Percentiles rank a stretch among this genome's conserved stretches.
phyloP scores from a whole-genome alignment of 92 coral and sea anemone genomes.

The Desmophyllum pertusum region DNA sequence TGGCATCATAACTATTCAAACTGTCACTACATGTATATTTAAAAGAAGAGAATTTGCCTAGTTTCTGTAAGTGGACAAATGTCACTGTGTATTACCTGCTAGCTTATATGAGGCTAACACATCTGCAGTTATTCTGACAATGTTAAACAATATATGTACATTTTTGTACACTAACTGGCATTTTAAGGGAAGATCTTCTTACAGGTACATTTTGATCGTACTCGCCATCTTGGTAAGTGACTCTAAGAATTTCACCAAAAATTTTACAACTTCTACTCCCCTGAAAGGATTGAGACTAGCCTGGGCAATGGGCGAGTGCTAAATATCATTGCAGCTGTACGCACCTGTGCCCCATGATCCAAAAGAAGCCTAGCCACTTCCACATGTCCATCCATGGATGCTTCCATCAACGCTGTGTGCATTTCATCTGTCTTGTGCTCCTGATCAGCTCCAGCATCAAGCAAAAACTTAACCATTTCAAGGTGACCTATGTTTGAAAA shows the following conservation, averaged over 20 bases:
- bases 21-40: too few species aligned
- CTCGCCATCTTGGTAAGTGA: too few species aligned
- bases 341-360: slow-evolving; percentile 99
- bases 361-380: slow-evolving; percentile 94
- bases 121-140: background rate
- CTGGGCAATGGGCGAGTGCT: too few species aligned
- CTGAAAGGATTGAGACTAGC: too few species aligned
- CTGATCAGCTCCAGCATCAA: slow-evolving; percentile 99
- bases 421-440: slow-evolving; percentile 99
- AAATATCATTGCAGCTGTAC: too few species aligned
- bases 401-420: slow-evolving; percentile 99
- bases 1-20: background rate
- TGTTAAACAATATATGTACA: background rate
- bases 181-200: background rate
- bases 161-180: too few species aligned
- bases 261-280: too few species aligned
- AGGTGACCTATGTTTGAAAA: slow-evolving; percentile 73
- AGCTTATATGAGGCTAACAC: too few species aligned
- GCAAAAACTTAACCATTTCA: slow-evolving; percentile 95
- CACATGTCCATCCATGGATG: slow-evolving; percentile 99
- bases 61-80: background rate
- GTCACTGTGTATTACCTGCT: too few species aligned
- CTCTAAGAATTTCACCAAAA: too few species aligned
- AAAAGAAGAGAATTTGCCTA: background rate
- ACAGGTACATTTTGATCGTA: too few species aligned